Conservation (phyloP, 2,888 invertebrate species). For the Agriopis marginaria region DNA sequence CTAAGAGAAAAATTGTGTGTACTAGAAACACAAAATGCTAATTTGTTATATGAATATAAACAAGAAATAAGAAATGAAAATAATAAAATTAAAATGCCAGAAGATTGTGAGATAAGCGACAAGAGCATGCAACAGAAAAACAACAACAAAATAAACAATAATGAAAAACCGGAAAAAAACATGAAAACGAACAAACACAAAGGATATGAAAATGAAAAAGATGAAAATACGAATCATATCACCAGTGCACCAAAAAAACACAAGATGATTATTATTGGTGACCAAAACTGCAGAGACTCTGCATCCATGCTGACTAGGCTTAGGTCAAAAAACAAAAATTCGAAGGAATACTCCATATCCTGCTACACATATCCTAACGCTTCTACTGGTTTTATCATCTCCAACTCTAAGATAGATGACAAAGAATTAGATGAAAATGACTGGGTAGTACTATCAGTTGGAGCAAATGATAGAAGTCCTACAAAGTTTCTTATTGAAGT, state of each 20-base stretch:
- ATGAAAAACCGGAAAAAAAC: not conserved
- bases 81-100: not conserved
- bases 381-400: not conserved
- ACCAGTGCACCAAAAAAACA: not conserved
- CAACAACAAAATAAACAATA: not conserved
- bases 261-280: constrained; percentile 3
- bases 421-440: not conserved
- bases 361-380: not conserved
- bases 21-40: not conserved
- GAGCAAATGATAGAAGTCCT: constrained; percentile 8
- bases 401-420: not conserved
- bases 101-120: not conserved
- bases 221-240: not conserved
- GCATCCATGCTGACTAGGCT: not conserved
- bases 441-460: not conserved
- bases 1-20: not conserved
- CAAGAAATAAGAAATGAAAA: not conserved
- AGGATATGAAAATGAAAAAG: not conserved
- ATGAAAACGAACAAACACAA: not conserved
- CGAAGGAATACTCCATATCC: not conserved
- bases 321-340: not conserved
- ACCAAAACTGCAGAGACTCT: constrained; percentile 3
- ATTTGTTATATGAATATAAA: not conserved
- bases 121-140: not conserved
- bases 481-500: constrained; percentile 5